These are phyloP conservation scores for Andrena trimmerana DNA, from an alignment of 2,888 invertebrate species.

Conservation along the genomic window DNA sequence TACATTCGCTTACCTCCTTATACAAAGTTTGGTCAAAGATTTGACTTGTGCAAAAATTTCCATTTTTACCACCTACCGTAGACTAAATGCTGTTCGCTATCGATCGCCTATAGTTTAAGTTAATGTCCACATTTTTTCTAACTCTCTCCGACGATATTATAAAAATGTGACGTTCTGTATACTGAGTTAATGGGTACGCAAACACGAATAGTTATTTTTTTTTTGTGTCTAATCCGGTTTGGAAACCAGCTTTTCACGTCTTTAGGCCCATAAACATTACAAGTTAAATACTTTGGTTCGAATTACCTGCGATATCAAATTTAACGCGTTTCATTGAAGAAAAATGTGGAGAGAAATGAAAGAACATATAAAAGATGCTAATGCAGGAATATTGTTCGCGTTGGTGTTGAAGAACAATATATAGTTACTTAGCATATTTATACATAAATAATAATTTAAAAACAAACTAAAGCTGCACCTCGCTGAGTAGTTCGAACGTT, in stretches of 20 bases:
- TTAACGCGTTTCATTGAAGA: slow-evolving; percentile 25
- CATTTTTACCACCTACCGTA: slow-evolving; percentile 36
- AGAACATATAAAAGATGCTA: not conserved
- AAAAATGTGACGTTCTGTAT: slow-evolving; percentile 9
- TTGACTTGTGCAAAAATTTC: slow-evolving; percentile 63
- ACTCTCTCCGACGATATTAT: slow-evolving; percentile 20
- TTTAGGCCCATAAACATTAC: slow-evolving; percentile 50
- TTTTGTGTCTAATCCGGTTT: slow-evolving; percentile 13
- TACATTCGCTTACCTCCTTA: slow-evolving; percentile 50
- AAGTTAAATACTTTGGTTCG: slow-evolving; percentile 14
- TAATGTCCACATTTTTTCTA: slow-evolving; percentile 2
- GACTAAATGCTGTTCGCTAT: slow-evolving; percentile 44
- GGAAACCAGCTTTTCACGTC: slow-evolving; percentile 11
- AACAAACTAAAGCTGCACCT: slow-evolving; percentile 3
- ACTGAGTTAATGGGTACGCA: slow-evolving; percentile 11
- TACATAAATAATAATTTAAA: slow-evolving; percentile 1
- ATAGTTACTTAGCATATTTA: slow-evolving; percentile 1
- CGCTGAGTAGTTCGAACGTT: slow-evolving; percentile 12
- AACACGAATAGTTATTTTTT: slow-evolving; percentile 22
- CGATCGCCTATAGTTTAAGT: slow-evolving; percentile 33
- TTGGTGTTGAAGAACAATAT: not conserved
- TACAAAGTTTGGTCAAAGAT: slow-evolving; percentile 68
- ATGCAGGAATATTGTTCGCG: not conserved
- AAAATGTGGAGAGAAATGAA: not conserved
- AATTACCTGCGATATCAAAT: slow-evolving; percentile 25